phyloP scores from a whole-genome alignment of 2,888 invertebrate species.

The Plagodis dolabraria region DNA sequence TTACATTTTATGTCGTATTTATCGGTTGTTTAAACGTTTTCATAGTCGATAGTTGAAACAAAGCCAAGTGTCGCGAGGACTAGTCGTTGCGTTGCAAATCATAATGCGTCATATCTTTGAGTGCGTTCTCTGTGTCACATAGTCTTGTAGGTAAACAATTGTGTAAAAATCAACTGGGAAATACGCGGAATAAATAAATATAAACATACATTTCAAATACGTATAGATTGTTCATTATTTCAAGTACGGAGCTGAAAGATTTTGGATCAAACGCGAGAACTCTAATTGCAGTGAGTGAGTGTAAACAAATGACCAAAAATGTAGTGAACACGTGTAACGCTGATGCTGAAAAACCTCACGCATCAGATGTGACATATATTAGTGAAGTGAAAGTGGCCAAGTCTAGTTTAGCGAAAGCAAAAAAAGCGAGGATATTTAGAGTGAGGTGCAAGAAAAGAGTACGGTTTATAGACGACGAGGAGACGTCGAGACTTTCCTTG shows the following conservation, averaged over 20 bases:
- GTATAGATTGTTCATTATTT: conserved; percentile 3
- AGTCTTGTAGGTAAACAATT: conserved; percentile 53
- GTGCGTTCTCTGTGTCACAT: conserved; percentile 53
- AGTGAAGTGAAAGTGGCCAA: conserved; percentile 66
- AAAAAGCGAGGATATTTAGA: conserved; percentile 55
- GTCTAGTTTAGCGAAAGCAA: conserved; percentile 64
- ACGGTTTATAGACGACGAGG: conserved; percentile 69
- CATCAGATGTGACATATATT: conserved; percentile 45
- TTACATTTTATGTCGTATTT: conserved; percentile 45
- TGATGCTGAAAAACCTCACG: conserved; percentile 40
- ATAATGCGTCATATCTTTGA: conserved; percentile 53
- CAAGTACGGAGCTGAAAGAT: conserved; percentile 62
- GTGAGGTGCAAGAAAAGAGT: conserved; percentile 69
- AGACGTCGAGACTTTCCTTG: conserved; percentile 53
- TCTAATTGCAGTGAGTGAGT: conserved; percentile 44
- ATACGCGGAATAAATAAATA: not conserved
- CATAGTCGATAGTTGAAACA: conserved; percentile 60
- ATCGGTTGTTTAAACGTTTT: conserved; percentile 52
- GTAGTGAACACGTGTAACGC: conserved; percentile 47
- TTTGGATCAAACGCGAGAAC: conserved; percentile 46
- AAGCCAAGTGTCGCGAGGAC: conserved; percentile 66
- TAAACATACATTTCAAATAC: not conserved
- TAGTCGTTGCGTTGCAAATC: conserved; percentile 54
- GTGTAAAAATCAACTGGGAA: conserved; percentile 21
- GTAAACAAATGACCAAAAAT: conserved; percentile 58